These are phyloP conservation scores for Cetonia aurata DNA, from an alignment of 2,888 invertebrate genomes.

Conservation along the genomic window DNA sequence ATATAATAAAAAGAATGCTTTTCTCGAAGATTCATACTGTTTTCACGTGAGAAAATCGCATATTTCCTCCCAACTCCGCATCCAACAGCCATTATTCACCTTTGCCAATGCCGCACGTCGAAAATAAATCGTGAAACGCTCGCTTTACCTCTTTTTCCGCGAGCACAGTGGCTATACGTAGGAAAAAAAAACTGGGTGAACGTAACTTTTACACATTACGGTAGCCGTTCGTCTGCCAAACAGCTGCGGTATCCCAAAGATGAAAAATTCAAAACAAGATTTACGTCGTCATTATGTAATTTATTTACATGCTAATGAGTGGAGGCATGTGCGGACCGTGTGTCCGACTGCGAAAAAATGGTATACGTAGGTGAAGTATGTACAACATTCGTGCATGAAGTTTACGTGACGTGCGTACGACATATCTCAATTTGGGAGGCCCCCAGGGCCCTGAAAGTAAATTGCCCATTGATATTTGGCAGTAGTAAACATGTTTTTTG, in stretches of 20 bases:
- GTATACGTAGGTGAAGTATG: neutral
- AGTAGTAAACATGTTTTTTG: too few relatives aligned
- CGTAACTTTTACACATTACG: neutral
- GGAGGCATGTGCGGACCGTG: constrained; percentile 2
- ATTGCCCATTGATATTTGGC: too few relatives aligned
- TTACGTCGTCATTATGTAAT: constrained; percentile 37
- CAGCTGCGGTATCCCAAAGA: constrained; percentile 15
- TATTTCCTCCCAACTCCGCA: neutral
- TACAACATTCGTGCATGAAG: too few relatives aligned
- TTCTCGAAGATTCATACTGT: too few relatives aligned
- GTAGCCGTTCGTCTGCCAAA: constrained; percentile 23
- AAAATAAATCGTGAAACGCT: constrained; percentile 12
- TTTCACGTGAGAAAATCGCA: too few relatives aligned
- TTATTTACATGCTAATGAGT: constrained; percentile 30
- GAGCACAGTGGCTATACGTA: neutral
- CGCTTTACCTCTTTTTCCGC: neutral
- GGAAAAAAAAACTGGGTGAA: neutral
- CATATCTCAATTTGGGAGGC: too few relatives aligned
- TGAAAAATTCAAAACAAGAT: constrained; percentile 38
- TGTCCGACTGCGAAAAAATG: too few relatives aligned
- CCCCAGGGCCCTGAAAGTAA: too few relatives aligned
- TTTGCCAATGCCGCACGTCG: constrained; percentile 10
- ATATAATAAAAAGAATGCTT: too few relatives aligned
- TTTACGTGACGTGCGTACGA: too few relatives aligned
- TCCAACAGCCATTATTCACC: neutral